phyloP scores from a whole-genome alignment of 2,113 vertebrate species.

The Cavia aperea region DNA sequence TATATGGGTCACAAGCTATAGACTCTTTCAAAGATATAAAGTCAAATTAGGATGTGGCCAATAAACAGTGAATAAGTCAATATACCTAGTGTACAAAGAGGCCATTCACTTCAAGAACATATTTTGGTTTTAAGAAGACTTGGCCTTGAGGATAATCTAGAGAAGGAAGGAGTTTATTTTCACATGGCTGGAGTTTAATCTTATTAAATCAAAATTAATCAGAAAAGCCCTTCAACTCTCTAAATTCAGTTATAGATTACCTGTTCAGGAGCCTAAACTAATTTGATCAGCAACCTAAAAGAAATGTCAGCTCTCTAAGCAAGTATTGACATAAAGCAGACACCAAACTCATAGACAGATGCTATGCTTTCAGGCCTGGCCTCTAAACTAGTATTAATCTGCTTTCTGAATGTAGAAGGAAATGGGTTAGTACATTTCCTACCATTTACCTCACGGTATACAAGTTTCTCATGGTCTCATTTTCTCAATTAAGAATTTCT shows the following conservation, averaged over 20 bases:
- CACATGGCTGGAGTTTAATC: constrained; percentile 46
- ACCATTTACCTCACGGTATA: not conserved
- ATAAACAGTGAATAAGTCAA: not conserved
- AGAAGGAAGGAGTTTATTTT: constrained; percentile 38
- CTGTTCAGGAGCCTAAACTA: not conserved
- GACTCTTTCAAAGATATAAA: not conserved
- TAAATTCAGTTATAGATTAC: not conserved
- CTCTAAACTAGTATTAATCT: not conserved
- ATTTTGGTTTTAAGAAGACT: not conserved
- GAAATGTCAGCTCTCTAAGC: not conserved
- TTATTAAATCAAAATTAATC: constrained; percentile 54
- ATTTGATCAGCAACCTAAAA: constrained; percentile 18
- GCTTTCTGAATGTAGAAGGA: not conserved
- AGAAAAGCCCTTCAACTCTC: constrained; percentile 45
- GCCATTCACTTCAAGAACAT: not conserved
- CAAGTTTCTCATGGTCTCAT: not conserved
- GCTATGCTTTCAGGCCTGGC: not conserved
- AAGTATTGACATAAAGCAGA: not conserved
- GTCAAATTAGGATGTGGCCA: not conserved
- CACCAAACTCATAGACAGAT: not conserved
- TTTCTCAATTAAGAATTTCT: constrained; percentile 12
- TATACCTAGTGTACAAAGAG: not conserved
- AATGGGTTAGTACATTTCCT: not conserved
- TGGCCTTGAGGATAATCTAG: constrained; percentile 32
- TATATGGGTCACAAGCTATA: not conserved